Evolutionary conservation across 2,113 vertebrate genomes (phyloP).

Genomic region (Prinia subflava): DNA sequence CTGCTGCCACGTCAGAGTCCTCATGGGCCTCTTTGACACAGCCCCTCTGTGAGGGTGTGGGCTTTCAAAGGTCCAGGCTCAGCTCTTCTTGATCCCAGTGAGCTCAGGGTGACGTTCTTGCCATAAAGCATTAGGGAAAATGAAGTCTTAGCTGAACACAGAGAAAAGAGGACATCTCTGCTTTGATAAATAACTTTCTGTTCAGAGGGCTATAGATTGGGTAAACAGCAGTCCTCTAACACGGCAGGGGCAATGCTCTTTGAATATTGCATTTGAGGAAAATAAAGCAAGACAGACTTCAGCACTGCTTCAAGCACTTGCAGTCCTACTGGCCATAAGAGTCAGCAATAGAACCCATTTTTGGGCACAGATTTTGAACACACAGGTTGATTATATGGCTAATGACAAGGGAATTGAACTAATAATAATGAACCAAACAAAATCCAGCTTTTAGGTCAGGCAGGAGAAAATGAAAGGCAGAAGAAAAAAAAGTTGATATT

Average conservation of each 20-base stretch:
- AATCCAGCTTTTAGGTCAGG: not conserved
- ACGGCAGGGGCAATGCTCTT: not conserved
- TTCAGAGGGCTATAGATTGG: not conserved
- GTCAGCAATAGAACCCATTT: not conserved
- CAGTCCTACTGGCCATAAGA: not conserved
- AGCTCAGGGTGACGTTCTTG: not conserved
- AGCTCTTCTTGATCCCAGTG: not conserved
- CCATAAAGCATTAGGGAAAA: not conserved
- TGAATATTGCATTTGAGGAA: not conserved
- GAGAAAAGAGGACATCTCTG: not conserved
- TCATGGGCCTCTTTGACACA: not conserved
- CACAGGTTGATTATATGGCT: not conserved
- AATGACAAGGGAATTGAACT: not conserved
- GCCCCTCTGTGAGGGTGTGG: not conserved
- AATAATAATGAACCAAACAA: not conserved
- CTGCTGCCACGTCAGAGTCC: not conserved
- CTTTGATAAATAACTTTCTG: constrained; percentile 11
- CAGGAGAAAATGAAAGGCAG: not conserved
- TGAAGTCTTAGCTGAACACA: not conserved
- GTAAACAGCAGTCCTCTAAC: not conserved
- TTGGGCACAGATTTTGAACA: not conserved
- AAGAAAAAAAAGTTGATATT: not conserved
- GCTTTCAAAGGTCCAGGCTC: not conserved
- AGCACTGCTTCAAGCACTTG: not conserved
- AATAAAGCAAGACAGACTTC: not conserved